phyloP scores from a whole-genome alignment of 2,797 vertebrate genomes.

The Rousettus madagascariensis region DNA sequence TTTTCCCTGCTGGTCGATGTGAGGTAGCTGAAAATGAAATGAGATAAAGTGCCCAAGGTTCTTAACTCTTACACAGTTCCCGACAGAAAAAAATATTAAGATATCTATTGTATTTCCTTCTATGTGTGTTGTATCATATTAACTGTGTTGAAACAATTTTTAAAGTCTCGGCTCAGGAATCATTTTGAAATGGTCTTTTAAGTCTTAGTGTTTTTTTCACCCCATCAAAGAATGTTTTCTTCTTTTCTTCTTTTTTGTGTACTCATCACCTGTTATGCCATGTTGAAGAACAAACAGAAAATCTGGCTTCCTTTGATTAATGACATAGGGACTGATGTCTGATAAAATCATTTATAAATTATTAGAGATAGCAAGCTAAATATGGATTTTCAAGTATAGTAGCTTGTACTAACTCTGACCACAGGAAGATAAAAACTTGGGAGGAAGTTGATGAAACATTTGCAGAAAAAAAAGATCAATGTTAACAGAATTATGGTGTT shows the following conservation, averaged over 20 bases:
- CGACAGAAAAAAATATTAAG: neutral
- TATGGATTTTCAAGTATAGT: slow-evolving; percentile 32
- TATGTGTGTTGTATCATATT: neutral
- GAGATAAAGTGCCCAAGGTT: neutral
- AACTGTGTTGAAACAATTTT: slow-evolving; percentile 14
- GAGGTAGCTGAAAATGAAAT: neutral
- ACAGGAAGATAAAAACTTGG: neutral
- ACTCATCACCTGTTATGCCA: neutral
- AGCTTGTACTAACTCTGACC: neutral
- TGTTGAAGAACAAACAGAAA: neutral
- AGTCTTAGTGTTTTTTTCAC: neutral
- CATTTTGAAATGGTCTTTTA: neutral
- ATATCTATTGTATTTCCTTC: neutral
- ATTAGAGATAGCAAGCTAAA: neutral
- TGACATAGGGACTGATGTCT: neutral
- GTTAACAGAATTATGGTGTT: slow-evolving; percentile 45
- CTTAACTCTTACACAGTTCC: neutral
- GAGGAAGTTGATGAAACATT: slow-evolving; percentile 32
- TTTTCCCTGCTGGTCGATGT: neutral
- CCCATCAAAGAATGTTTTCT: neutral
- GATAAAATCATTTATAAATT: slow-evolving; percentile 11
- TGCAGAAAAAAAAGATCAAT: slow-evolving; percentile 59
- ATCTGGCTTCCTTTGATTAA: neutral
- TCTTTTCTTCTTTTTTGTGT: neutral
- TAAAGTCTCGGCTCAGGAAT: neutral